A percentile compares a stretch with the other conserved stretches of the same genome.
Conservation (phyloP, 2,797 vertebrate genomes). For the Erethizon dorsatum region DNA sequence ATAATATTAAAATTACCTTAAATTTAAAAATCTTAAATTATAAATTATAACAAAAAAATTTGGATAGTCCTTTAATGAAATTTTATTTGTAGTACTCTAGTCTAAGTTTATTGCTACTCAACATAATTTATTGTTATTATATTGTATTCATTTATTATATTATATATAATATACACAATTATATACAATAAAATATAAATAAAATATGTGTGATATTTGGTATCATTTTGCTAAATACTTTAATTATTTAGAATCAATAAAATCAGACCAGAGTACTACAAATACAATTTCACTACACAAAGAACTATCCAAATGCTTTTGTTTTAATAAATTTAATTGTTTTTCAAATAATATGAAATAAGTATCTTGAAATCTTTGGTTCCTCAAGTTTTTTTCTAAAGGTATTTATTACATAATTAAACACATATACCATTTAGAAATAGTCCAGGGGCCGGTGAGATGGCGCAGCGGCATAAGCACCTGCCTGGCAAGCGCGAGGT, state of each 20-base stretch:
- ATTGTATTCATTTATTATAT: neutral
- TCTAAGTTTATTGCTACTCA: constrained; percentile 61
- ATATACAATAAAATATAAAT: neutral
- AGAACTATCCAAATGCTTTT: constrained; percentile 50
- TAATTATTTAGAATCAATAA: constrained; percentile 43
- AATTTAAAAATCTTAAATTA: neutral
- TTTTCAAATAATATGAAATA: constrained; percentile 73
- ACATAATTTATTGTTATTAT: neutral
- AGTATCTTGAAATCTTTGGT: constrained; percentile 58
- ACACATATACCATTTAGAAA: constrained; percentile 53
- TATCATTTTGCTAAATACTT: constrained; percentile 1
- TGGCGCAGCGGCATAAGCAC: too few species aligned
- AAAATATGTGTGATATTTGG: neutral
- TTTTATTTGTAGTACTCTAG: constrained; percentile 43
- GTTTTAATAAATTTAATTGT: constrained; percentile 55
- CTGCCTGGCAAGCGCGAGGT: too few species aligned
- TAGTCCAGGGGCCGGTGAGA: neutral
- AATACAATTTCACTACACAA: constrained; percentile 57
- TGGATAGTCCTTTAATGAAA: constrained; percentile 56
- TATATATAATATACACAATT: neutral
- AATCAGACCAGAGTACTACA: constrained; percentile 50
- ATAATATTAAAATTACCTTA: neutral
- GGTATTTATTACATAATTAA: neutral
- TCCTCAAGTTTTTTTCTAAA: constrained; percentile 15
- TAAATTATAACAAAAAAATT: constrained; percentile 42